Conservation (phyloP, 2,888 invertebrate species). For the Caradrina clavipalpis region DNA sequence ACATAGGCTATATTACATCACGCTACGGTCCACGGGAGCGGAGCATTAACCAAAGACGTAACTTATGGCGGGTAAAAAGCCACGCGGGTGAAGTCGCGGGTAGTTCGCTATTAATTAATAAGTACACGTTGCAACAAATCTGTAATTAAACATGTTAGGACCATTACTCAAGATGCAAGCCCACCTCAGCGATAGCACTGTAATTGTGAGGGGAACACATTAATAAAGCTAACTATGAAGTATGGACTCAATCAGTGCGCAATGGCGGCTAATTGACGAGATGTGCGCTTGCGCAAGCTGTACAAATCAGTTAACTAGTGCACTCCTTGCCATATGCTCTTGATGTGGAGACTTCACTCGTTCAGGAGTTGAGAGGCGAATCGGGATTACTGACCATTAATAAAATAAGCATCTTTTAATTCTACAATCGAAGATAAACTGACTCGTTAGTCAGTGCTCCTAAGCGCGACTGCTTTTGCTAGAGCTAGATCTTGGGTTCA, state of each 20-base stretch:
- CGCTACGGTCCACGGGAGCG: too few species aligned
- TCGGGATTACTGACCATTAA: neutral
- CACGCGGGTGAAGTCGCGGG: too few species aligned
- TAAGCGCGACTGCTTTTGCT: too few species aligned
- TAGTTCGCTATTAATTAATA: too few species aligned
- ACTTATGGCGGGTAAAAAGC: too few species aligned
- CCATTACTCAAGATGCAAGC: slow-evolving; percentile 37
- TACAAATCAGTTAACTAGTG: slow-evolving; percentile 44
- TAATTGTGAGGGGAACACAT: slow-evolving; percentile 53
- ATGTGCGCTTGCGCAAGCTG: slow-evolving; percentile 62
- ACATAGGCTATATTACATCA: too few species aligned
- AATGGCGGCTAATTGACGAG: slow-evolving; percentile 71
- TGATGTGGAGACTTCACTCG: slow-evolving; percentile 28
- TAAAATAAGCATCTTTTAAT: slow-evolving; percentile 1
- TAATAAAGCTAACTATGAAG: slow-evolving; percentile 60
- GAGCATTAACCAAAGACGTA: too few species aligned
- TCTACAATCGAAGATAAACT: too few species aligned
- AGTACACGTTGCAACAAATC: slow-evolving; percentile 39
- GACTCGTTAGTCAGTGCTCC: too few species aligned
- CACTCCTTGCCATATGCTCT: slow-evolving; percentile 41
- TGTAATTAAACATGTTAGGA: slow-evolving; percentile 42
- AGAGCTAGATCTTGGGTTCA: too few species aligned
- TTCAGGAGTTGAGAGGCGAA: slow-evolving; percentile 18
- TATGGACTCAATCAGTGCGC: slow-evolving; percentile 71
- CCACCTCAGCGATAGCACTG: slow-evolving; percentile 53